Evolutionary conservation across 2,113 vertebrate genomes (phyloP).

Genomic region (Centropus bengalensis): DNA sequence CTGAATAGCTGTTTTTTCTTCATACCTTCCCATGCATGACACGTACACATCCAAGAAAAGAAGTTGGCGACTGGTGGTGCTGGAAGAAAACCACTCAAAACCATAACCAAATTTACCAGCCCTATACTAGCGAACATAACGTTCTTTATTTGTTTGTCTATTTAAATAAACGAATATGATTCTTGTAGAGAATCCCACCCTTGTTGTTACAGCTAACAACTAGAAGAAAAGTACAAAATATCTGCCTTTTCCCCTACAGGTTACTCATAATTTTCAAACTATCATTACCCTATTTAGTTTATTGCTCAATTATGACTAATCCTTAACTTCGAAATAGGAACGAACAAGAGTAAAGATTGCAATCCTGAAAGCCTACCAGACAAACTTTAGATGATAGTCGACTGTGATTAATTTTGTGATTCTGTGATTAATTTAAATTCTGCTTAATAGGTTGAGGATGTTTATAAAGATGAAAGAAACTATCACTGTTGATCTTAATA

Average conservation of each 20-base stretch:
- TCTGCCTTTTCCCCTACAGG: neutral
- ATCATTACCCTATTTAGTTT: neutral
- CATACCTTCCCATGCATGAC: constrained; percentile 56
- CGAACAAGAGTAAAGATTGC: neutral
- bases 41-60: constrained; percentile 40
- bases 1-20: constrained; percentile 60
- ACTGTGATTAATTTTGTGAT: neutral
- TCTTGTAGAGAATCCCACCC: neutral
- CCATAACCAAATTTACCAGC: neutral
- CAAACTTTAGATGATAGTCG: neutral
- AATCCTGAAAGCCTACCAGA: neutral
- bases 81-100: constrained; percentile 36
- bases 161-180: neutral
- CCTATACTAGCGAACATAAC: neutral
- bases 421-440: constrained; percentile 24
- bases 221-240: neutral
- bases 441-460: neutral
- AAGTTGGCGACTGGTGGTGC: neutral
- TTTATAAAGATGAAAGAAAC: neutral
- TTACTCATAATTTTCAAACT: neutral
- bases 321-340: constrained; percentile 31
- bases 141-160: neutral
- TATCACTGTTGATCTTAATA: constrained; percentile 1
- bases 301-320: neutral
- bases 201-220: neutral